Evolutionary conservation across 1,140 invertebrate genomes (phyloP).

Genomic region (Steinernema khuongi): DNA sequence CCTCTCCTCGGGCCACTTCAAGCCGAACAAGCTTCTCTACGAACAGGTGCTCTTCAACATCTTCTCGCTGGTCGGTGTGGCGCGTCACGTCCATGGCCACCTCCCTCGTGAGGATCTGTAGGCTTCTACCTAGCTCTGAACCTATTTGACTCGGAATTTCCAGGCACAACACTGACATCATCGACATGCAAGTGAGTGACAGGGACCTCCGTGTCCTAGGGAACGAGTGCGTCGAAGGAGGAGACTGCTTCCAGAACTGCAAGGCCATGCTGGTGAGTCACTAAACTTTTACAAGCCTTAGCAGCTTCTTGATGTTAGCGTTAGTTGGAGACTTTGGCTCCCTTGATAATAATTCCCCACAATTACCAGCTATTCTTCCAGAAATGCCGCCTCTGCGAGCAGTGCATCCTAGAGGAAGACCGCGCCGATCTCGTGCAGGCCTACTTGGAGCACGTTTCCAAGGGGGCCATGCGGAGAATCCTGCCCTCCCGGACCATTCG

Average conservation of each 20-base stretch:
- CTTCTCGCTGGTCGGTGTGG: constrained; percentile 75
- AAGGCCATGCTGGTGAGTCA: constrained; percentile 9
- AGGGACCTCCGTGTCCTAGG: constrained; percentile 75
- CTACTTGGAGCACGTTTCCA: constrained; percentile 73
- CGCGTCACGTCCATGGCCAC: constrained; percentile 60
- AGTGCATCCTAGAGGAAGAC: constrained; percentile 69
- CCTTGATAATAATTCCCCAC: constrained; percentile 5
- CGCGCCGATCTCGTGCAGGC: constrained; percentile 66
- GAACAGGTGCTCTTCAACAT: constrained; percentile 83
- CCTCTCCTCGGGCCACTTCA: constrained; percentile 83
- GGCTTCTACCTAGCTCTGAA: constrained; percentile 17
- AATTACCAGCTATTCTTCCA: constrained; percentile 48
- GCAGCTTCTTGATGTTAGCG: not conserved
- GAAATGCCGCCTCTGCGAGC: constrained; percentile 73
- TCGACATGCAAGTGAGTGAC: constrained; percentile 70
- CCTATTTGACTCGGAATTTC: too few species aligned
- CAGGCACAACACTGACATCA: constrained; percentile 2
- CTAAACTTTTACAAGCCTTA: not conserved
- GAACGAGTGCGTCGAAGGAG: constrained; percentile 66
- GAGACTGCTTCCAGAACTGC: constrained; percentile 61
- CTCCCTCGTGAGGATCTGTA: constrained; percentile 19
- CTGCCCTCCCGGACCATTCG: constrained; percentile 73
- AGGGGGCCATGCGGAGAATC: constrained; percentile 72
- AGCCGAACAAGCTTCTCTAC: constrained; percentile 78
- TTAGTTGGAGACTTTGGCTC: not conserved